Evolutionary conservation across 2,113 vertebrate species (phyloP), one percentile per base, ranked within the genome.

Genomic region (Callithrix jacchus): DNA sequence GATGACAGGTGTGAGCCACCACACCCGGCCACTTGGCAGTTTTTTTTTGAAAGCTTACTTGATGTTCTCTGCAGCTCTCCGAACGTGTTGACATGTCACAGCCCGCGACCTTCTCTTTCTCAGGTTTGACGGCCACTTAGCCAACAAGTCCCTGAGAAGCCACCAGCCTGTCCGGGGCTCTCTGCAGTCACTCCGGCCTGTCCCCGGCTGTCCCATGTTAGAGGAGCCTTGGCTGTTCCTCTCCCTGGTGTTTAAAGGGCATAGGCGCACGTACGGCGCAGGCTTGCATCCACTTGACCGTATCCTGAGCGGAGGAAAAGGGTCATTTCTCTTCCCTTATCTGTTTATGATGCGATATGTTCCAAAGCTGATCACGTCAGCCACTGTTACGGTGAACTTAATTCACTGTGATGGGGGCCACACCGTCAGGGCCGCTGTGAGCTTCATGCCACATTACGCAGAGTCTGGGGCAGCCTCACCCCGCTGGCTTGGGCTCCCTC

Each of bases 321-420:
- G 96, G 96, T 96, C 97, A 32, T 97, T 96, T 97, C 97, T 97
- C 96, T 95, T 40, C 68, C 82, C 74, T 56, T 3, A 8, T 64
- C 54, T 97, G 97, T 98, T 97, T 97, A 93, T 80, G 93, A 42
- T 73, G 93, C n/a, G 83, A 90, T 93, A 21, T 47, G 93, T 98
- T 97, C 97, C 97, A 90, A 70, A 95, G 98, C 97, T 37, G 30
- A 90, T 95, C 97, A 37, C 96, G 71, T 90, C 98, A 95, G 97
- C 77, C 45, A 71, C 93, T 93, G 95, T 97, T 93, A 58, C 45
- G 97, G 97, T 42, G 91, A 96, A 95, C 98, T 87, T 97, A 88
- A 95, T 93, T 95, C 35, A 0, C 95, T 94, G 95, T 94, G 97
- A 96, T 96, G 92, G 97, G 92, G 45, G 2, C 96, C 66, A 89